Percentiles rank a stretch among this genome's conserved stretches.
Evolutionary conservation across 2,113 vertebrate species (phyloP).

Genomic region (Leptocoma aspasia): DNA sequence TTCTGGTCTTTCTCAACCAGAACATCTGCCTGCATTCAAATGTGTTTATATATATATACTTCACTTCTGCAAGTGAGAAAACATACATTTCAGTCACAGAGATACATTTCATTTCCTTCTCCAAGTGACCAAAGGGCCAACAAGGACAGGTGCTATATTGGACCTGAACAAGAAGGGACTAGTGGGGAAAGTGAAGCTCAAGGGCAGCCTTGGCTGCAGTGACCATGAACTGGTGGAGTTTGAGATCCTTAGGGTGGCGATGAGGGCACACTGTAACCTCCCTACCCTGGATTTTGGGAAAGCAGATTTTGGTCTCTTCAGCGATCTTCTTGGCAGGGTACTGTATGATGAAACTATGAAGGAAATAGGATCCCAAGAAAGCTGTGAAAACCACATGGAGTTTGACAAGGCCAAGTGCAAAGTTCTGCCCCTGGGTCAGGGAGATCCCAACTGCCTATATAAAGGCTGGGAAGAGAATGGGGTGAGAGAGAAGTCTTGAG

Average conservation of each 20-base stretch:
- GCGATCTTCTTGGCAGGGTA: not conserved
- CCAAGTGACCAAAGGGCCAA: not conserved
- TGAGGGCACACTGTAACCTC: not conserved
- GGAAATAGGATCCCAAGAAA: not conserved
- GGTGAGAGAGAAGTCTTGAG: not conserved
- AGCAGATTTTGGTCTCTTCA: not conserved
- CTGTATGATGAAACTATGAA: not conserved
- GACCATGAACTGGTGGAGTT: not conserved
- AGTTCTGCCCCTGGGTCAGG: no score
- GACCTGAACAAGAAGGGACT: not conserved
- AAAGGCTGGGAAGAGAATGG: not conserved
- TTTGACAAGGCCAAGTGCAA: not conserved
- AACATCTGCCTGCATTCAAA: not conserved
- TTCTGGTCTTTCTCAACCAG: not conserved
- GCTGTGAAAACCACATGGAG: not conserved
- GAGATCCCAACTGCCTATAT: not conserved
- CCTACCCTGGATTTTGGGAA: not conserved
- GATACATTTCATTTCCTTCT: not conserved
- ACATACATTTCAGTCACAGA: not conserved
- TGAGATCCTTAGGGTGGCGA: not conserved
- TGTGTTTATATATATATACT: accelerated
- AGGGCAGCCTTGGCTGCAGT: not conserved
- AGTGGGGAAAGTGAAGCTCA: not conserved
- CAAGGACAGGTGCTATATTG: not conserved
- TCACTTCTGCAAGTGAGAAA: not conserved